Evolutionary conservation across 2,888 invertebrate genomes (phyloP), one percentile per base, ranked within the genome.

Genomic region (Lysandra bellargus): DNA sequence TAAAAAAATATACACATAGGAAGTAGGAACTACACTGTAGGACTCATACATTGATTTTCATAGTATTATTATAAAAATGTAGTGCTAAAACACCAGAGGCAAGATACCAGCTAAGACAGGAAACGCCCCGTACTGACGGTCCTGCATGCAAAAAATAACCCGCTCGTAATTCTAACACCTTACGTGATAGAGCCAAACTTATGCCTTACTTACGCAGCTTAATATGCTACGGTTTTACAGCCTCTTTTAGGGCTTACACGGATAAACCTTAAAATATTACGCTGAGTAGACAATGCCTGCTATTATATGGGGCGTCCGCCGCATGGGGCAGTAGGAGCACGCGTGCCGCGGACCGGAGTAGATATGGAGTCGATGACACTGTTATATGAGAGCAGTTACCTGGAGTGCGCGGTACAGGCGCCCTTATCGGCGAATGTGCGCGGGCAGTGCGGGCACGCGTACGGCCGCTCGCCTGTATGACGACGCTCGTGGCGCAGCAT

Each of bases 311-410:
- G 6, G 40, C 23, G 23, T 23, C 23, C 23, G 95, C 14, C 95
- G 91, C 91, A 95, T 95, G 23, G 95, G 93, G 85, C 95, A 96
- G 87, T 95, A 95, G 57, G 95, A 95, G 86, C 95, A 96, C 80
- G 95, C 95, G 88, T 95, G 95, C 0, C 95, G 92, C 0, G 95
- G 95, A 0, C 95, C 95, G 81, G 93, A 93, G 91, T 96, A 95
- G 82, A 95, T 96, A 82, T 93, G 90, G 0, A 53, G 12, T 14
- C 14, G 1, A n/a, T 74, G 33, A 49, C 4, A 30, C 23, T 6
- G n/a, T 2, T 30, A 17, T 14, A 72, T 57, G 3, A 2, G 44
- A 2, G 23, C 6, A n/a, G 53, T 33, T 80, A 92, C 94, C 94
- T 92, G 69, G 90, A 83, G 83, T 95, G 95, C 4, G 95, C 91